Base-by-base conservation (phyloP, 2,113 vertebrate species). In the Microtus ochrogaster region DNA sequence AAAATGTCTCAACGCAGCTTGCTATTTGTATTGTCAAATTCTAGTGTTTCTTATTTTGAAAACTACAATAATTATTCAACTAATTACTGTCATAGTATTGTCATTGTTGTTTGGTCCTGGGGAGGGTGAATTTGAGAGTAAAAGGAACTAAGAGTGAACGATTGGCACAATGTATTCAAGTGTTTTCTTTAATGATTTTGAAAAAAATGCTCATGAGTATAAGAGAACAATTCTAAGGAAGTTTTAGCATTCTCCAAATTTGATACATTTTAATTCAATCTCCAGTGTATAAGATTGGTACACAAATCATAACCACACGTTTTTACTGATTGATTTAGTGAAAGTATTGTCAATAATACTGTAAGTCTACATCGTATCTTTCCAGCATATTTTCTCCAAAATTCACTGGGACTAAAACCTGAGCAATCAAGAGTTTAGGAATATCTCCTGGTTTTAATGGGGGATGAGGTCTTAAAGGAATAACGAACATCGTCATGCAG, bases 1-100 rank as follows among this genome's bases (percentile, higher is more conserved):
- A 81, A 97, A 96, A 94, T 94, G 86, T 87, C 89, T 92, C 86
- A 91, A 94, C 13, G 30, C 94, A 96, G 24, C 86, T 94, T 94
- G 58, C 73, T 95, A 76, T 96, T 89, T 41, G 39, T 97, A 91
- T 96, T 96, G 86, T 96, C 92, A 97, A 77, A 85, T 94, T 92
- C 68, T 92, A 83, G 72, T 76, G 47, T 95, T 89, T 30, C 74
- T 89, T 97, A 97, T 96, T 97, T 97, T 97, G 96, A 93, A 97
- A 95, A 89, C 94, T 83, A 73, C 36, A 21, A 17, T 94, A 97
- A 95, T 97, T 95, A 95, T 94, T 96, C 84, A 94, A 76, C 81
- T 95, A 94, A 95, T 94, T 96, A 87, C 63, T 89, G 39, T 94
- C 65, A 89, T 77, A 89, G 83, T 70, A 74, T 87, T 92, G 39